Evolutionary conservation across 2,888 invertebrate species (phyloP).

Genomic region (Therioaphis trifolii): DNA sequence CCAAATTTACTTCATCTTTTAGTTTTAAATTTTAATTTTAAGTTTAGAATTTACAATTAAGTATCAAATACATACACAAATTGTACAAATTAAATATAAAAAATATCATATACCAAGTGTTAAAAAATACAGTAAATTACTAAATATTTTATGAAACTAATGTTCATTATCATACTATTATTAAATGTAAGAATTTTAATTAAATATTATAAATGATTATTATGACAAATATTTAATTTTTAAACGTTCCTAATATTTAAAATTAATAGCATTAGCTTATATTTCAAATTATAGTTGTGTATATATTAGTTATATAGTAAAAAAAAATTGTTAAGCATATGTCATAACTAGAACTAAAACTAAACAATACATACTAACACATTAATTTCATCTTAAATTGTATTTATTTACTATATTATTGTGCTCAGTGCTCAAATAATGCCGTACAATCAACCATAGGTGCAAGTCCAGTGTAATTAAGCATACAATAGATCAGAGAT

Average conservation of each 20-base stretch:
- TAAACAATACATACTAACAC: background rate
- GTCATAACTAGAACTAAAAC: slow-evolving; percentile 12
- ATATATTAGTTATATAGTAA: background rate
- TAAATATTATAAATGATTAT: no score
- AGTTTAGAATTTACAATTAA: no score
- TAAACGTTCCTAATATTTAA: no score
- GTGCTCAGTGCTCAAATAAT: slow-evolving; percentile 52
- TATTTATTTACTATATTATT: slow-evolving; percentile 12
- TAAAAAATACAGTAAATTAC: no score
- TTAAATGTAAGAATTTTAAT: no score
- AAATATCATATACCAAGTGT: no score
- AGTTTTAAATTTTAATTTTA: no score
- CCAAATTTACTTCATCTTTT: no score
- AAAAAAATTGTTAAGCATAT: background rate
- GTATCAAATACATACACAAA: no score
- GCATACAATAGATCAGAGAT: slow-evolving; percentile 24
- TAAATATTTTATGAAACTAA: no score
- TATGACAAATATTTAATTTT: background rate
- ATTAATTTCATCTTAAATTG: background rate
- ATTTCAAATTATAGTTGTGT: background rate
- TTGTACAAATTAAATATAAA: no score
- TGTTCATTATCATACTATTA: no score
- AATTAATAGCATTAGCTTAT: background rate
- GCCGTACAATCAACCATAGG: slow-evolving; percentile 45
- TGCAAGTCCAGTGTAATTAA: slow-evolving; percentile 43